Percentiles rank a stretch among this genome's conserved stretches.
phyloP scores from a whole-genome alignment of 2,797 vertebrate genomes.

The Pseudochromis fuscus region DNA sequence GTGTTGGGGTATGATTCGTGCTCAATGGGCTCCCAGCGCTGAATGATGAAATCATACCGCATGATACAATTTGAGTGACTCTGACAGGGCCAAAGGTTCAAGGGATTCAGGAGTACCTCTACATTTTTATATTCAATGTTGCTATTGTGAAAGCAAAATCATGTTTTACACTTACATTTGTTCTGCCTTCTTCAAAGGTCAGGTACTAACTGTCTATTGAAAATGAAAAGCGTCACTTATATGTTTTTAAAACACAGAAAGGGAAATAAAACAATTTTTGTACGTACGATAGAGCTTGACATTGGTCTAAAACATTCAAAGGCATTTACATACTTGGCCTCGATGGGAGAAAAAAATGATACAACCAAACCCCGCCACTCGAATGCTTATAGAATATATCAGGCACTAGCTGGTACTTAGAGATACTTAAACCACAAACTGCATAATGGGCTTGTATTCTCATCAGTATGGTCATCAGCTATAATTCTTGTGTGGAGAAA shows the following conservation, averaged over 20 bases:
- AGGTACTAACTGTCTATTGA: not conserved
- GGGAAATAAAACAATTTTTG: not conserved
- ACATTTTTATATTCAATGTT: not conserved
- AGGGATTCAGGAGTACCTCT: constrained; percentile 16
- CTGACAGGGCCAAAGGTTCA: constrained; percentile 11
- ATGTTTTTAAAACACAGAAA: constrained; percentile 2
- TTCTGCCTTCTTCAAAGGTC: constrained; percentile 26
- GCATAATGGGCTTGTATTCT: constrained; percentile 14
- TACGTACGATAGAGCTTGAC: not conserved
- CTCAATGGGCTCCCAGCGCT: constrained; percentile 9
- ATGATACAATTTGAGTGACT: constrained; percentile 25
- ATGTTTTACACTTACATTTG: constrained; percentile 12
- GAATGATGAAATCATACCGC: constrained; percentile 4
- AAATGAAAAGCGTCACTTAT: constrained; percentile 8
- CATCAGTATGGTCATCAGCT: not conserved
- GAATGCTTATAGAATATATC: not conserved
- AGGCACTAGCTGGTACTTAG: constrained; percentile 1
- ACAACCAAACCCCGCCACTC: not conserved
- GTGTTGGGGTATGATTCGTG: not conserved
- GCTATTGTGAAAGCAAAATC: constrained; percentile 17
- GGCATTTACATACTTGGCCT: not conserved
- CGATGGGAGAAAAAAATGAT: constrained; percentile 3
- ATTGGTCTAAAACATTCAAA: constrained; percentile 16
- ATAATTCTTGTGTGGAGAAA: not conserved
- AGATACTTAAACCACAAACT: not conserved